Conservation (phyloP, 2,888 invertebrate species). For the Opisthograptis luteolata region DNA sequence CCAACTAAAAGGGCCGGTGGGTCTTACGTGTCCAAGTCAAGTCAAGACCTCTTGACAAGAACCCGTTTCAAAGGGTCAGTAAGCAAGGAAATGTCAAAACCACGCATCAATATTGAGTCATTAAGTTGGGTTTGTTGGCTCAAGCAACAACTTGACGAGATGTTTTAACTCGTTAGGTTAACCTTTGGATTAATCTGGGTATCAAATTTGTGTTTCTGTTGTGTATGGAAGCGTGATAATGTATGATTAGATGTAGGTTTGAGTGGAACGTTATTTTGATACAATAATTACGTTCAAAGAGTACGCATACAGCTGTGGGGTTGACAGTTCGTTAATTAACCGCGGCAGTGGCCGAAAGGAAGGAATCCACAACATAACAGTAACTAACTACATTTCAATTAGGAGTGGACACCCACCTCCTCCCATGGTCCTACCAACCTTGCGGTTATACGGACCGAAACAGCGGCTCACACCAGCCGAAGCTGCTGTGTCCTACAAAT, state of each 20-base stretch:
- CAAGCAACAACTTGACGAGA: conserved; percentile 59
- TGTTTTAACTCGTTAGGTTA: conserved; percentile 56
- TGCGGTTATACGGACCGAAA: too few relatives aligned
- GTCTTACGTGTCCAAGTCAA: conserved; percentile 41
- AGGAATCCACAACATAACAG: too few relatives aligned
- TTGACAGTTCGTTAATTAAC: too few relatives aligned
- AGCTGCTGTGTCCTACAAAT: too few relatives aligned
- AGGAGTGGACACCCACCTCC: too few relatives aligned
- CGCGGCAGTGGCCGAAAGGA: too few relatives aligned
- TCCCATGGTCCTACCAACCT: too few relatives aligned
- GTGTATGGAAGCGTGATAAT: not conserved
- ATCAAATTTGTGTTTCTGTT: conserved; percentile 37
- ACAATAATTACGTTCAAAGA: not conserved
- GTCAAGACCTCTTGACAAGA: conserved; percentile 45
- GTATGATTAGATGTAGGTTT: not conserved
- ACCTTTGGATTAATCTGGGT: conserved; percentile 56
- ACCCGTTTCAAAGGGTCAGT: conserved; percentile 61
- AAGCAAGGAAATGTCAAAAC: conserved; percentile 73
- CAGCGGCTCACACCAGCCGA: too few relatives aligned
- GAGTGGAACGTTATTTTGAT: not conserved
- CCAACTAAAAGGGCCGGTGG: conserved; percentile 54
- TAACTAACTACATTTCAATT: too few relatives aligned
- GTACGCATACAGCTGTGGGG: too few relatives aligned
- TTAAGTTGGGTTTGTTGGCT: conserved; percentile 65
- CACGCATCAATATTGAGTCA: conserved; percentile 76